These are phyloP conservation scores for Mythimna vitellina DNA, from an alignment of 2,888 invertebrate species.

Conservation along the genomic window DNA sequence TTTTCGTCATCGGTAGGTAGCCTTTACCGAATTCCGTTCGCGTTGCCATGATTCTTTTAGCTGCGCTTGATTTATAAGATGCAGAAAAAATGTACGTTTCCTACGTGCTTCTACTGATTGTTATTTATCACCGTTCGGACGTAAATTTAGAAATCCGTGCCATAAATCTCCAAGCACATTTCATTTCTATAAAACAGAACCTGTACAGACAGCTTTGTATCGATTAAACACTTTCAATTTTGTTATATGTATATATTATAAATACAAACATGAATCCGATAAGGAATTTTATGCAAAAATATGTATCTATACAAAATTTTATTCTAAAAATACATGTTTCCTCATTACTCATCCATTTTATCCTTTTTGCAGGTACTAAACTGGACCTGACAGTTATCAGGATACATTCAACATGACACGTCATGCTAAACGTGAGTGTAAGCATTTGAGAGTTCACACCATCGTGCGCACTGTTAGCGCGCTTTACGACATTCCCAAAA, in stretches of 20 bases:
- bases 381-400: constrained; percentile 70
- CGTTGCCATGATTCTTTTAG: constrained; percentile 48
- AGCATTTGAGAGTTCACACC: constrained; percentile 64
- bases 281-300: not conserved
- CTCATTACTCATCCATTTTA: constrained; percentile 50
- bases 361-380: constrained; percentile 81
- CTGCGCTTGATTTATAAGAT: constrained; percentile 54
- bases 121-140: constrained; percentile 33
- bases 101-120: constrained; percentile 30
- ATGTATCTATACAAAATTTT: not conserved
- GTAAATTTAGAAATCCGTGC: constrained; percentile 19
- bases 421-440: constrained; percentile 71
- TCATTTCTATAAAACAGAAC: constrained; percentile 18
- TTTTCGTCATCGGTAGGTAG: constrained; percentile 51
- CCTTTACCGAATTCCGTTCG: constrained; percentile 58
- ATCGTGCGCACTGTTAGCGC: constrained; percentile 61
- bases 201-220: constrained; percentile 8
- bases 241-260: not conserved
- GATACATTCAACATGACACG: constrained; percentile 71
- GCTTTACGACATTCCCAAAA: constrained; percentile 55
- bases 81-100: constrained; percentile 53
- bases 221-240: constrained; percentile 39
- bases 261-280: constrained; percentile 12
- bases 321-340: constrained; percentile 35
- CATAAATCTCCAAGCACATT: constrained; percentile 17